Evolutionary conservation across 2,113 vertebrate species (phyloP), one percentile per base, ranked within the genome.

Genomic region (Oncorhynchus mykiss): DNA sequence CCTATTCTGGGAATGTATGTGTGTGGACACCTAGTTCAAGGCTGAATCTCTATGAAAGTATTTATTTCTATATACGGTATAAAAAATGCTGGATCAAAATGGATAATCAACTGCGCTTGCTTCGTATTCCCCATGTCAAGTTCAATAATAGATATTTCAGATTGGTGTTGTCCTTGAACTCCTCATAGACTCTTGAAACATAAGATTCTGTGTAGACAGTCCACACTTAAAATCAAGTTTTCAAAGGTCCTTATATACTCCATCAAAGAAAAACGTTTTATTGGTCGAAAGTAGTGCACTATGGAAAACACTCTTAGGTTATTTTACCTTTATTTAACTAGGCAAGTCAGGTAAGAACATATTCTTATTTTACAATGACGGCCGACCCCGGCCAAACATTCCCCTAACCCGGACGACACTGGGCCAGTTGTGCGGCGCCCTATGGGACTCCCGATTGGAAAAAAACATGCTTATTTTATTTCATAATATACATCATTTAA

Each of bases 221-320:
- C 39, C 9, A 9, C 39, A 11, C 8, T 45, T 45, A 45, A 45
- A 45, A 45, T 45, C 8, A 45, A 3, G 39, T 45, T 45, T 12
- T 45, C 9, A 11, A 45, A 9, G 39, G 39, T 39, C 39, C 39
- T 39, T 39, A 39, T 9, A 39, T 9, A 45, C 9, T 45, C 68
- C 62, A 39, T 60, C 54, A 57, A 80, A 80, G 69, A 69, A 67
- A 69, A 80, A 12, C 66, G 0, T 57, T 57, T 45, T 45, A 3
- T 45, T 45, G 39, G 39, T 45, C 9, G 11, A 8, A 22, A 62
- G 16, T 72, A 45, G 62, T 64, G 49, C 34, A 57, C 73, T 34
- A 29, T 73, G 70, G 49, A 70, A 25, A 48, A 11, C 66, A 72
- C 24, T 24, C 29, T 34, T 39, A 39, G 39, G 34, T 8, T 34